phyloP scores from a whole-genome alignment of 2,113 vertebrate genomes.

The Tringa solitaria region DNA sequence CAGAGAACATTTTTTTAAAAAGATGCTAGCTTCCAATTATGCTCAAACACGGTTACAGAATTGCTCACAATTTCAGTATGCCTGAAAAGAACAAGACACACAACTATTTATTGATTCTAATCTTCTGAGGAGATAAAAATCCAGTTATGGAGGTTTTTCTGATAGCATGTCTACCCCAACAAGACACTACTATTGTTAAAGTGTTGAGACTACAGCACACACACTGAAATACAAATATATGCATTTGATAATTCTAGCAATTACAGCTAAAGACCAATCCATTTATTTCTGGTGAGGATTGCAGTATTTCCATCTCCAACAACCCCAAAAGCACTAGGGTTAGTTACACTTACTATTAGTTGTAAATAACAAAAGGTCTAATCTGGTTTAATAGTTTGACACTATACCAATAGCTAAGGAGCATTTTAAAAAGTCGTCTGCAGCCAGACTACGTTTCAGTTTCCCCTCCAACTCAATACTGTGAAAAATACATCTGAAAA shows the following conservation, averaged over 20 bases:
- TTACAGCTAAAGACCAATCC: neutral
- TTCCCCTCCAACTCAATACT: neutral
- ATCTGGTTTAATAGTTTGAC: neutral
- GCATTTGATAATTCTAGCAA: neutral
- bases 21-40: neutral
- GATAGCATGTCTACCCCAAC: neutral
- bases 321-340: neutral
- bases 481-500: neutral
- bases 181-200: neutral
- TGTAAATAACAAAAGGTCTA: neutral
- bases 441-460: neutral
- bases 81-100: neutral
- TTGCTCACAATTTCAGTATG: neutral
- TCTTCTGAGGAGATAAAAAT: neutral
- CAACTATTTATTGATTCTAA: neutral
- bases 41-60: neutral
- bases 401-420: neutral
- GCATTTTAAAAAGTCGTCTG: neutral
- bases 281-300: neutral
- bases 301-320: neutral
- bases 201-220: neutral
- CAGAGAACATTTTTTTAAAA: neutral
- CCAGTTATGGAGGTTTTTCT: neutral
- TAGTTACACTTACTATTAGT: neutral
- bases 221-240: neutral